Conservation (phyloP, 2,888 invertebrate genomes). For the Rosalia funebris region DNA sequence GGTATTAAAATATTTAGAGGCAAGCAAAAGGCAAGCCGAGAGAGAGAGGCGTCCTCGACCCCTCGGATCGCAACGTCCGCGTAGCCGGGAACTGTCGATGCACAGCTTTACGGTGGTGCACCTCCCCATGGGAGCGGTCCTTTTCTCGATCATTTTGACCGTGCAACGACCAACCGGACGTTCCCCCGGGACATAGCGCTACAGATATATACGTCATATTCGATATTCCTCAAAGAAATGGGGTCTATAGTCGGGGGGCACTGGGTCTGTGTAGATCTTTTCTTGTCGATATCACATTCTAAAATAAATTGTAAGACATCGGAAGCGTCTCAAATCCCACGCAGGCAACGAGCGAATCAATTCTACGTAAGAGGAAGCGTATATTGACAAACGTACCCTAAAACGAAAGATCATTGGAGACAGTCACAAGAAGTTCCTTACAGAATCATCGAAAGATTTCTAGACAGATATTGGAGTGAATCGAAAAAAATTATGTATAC, state of each 20-base stretch:
- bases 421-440: no score
- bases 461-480: no score
- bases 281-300: no score
- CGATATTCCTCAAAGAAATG: constrained; percentile 32
- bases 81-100: constrained; percentile 4
- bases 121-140: constrained; percentile 36
- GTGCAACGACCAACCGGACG: constrained; percentile 37
- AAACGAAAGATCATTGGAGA: no score
- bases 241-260: constrained; percentile 10
- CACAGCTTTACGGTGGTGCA: constrained; percentile 23
- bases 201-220: constrained; percentile 40
- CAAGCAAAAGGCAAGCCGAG: constrained; percentile 19
- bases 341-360: neutral
- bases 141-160: constrained; percentile 46
- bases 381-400: no score
- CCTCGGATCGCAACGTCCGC: constrained; percentile 25
- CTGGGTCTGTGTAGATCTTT: no score
- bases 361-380: no score
- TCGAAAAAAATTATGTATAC: no score
- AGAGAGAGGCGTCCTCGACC: no score
- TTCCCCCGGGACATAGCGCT: constrained; percentile 40
- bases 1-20: constrained; percentile 27
- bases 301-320: no score
- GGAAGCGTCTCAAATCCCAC: neutral
- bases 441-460: no score